Base-by-base conservation (phyloP, 2,888 invertebrate species). In the Ametastegia equiseti region DNA sequence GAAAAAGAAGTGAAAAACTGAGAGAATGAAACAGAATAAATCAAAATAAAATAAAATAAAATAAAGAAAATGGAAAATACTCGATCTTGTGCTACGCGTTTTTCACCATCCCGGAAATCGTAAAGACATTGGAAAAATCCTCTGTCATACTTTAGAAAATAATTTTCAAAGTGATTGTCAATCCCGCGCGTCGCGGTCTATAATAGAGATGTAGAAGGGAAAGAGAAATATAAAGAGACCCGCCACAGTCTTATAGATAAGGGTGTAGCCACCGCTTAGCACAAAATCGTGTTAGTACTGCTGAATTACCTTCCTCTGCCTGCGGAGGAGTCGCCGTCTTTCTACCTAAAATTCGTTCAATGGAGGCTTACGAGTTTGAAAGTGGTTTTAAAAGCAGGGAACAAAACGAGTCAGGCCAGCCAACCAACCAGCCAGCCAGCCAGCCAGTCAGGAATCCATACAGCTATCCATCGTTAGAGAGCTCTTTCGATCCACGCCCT, bases 351-450 rank as follows among this genome's bases (percentile, higher is more conserved):
- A 67, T 67, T 67, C 71, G 71, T 71, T 71, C 71, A 71, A 71
- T 71, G 11, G 71, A 47, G 71, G 45, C 71, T 47, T 71, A 47
- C 71, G 47, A 71, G 71, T 71, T 71, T 71, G 27, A 27, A 71
- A 71, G 71, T 71, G 47, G 71, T 47, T 71, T 33, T 57, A 39
- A 75, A 75, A 75, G 45, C 36, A 33, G 36, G 54, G 75, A 75
- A 75, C 75, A 57, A 75, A 39, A 75, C 39, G 75, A 75, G 19
- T 23, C 1, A 39, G 69, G 36, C n/a, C 42, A 69, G 13, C 30
- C 30, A n/a, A 9, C 11, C 42, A 33, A n/a, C n/a, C n/a, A n/a
- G 2, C n/a, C 30, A 23, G 50, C 9, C n/a, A n/a, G n/a, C 42
- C 69, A n/a, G 13, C 69, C 30, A n/a, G 2, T 2, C 45, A 19